Evolutionary conservation across 2,797 vertebrate species (phyloP), one percentile per base, ranked within the genome.

Genomic region (Oryzias sinensis): DNA sequence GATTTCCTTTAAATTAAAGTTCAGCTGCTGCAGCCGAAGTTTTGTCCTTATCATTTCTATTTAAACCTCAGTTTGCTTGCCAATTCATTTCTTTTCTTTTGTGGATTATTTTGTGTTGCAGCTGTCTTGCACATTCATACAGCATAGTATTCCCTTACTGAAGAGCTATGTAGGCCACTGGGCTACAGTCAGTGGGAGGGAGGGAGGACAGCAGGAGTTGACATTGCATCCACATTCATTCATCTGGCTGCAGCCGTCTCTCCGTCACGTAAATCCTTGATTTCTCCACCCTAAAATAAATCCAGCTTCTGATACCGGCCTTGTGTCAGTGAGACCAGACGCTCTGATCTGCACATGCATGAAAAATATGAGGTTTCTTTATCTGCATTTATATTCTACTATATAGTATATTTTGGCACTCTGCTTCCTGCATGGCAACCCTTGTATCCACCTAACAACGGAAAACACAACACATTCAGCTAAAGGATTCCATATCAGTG

Each of bases 271-370:
- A 86, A 89, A 91, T 88, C 85, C 72, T 74, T 48, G 53, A 82
- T 70, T 72, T 69, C 60, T 62, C 58, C 65, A 74, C 49, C 60
- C 71, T 73, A 68, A 81, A 53, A 83, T 70, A 80, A 83, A 82
- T 54, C 84, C 83, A 82, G 68, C 60, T 8, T 20, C n/a, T 76
- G 74, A 85, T 79, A 91, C 83, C 84, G 82, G 87, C 83, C 82
- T 82, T 74, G 82, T 70, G 81, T 68, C 46, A 17, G 44, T 66
- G 62, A 71, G 51, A 58, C 52, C 53, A 68, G 43, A 65, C 56
- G 45, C 16, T 49, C 41, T 68, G 57, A 60, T 62, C 54, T 37
- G 48, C 47, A 70, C 55, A 55, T 40, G 22, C 17, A 65, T 47
- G 18, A 45, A 53, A 43, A 58, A 53, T 24, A 65, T 44, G 22